Percentiles rank a stretch among this genome's conserved stretches.
phyloP scores from a whole-genome alignment of 2,113 vertebrate species.

The crab-eating macaque (Macaca fascicularis) region DNA sequence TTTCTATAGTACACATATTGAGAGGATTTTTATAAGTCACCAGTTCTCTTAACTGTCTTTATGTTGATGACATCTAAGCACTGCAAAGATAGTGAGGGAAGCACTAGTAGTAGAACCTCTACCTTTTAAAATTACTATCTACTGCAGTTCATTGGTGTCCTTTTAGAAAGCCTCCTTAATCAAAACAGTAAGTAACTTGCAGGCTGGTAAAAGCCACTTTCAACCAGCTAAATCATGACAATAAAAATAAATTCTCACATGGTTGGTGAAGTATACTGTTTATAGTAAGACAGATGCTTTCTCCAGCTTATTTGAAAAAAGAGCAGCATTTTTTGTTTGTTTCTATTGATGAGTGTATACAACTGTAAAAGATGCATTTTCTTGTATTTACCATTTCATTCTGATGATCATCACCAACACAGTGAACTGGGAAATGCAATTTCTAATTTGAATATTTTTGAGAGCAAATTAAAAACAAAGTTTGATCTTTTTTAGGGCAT shows the following conservation, averaged over 20 bases:
- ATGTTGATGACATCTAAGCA: background rate
- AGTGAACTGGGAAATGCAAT: conserved; percentile 82
- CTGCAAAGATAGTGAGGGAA: conserved; percentile 20
- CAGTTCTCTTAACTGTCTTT: conserved; percentile 39
- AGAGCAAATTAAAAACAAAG: conserved; percentile 69
- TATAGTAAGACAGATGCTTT: conserved; percentile 77
- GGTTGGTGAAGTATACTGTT: conserved; percentile 67
- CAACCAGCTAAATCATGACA: conserved; percentile 68
- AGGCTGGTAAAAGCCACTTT: conserved; percentile 65
- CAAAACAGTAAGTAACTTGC: conserved; percentile 65
- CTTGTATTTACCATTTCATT: conserved; percentile 78
- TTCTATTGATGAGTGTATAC: conserved; percentile 80
- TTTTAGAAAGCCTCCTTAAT: conserved; percentile 50
- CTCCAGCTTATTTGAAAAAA: conserved; percentile 72
- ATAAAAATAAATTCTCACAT: conserved; percentile 74
- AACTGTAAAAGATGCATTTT: conserved; percentile 82
- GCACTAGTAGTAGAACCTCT: background rate
- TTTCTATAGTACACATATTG: background rate
- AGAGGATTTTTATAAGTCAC: background rate
- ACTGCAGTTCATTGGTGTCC: conserved; percentile 32
- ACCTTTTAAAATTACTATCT: conserved; percentile 42
- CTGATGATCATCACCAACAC: conserved; percentile 79
- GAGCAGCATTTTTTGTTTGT: conserved; percentile 53
- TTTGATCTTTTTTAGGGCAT: conserved; percentile 68
- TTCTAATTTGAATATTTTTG: conserved; percentile 80